These are phyloP conservation scores for Halesus radiatus DNA, from an alignment of 1,140 invertebrate genomes.

Conservation along the genomic window DNA sequence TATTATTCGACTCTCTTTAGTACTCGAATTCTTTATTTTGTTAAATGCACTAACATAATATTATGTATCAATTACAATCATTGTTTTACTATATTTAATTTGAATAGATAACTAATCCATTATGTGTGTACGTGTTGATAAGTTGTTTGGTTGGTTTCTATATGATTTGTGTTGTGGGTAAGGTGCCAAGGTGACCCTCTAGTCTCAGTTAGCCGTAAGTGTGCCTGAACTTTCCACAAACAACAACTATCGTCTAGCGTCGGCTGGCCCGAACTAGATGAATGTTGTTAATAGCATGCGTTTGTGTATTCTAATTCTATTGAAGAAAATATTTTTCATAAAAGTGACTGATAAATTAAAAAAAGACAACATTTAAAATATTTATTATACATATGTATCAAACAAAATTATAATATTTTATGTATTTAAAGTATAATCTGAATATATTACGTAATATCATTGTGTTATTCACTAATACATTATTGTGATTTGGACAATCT, in stretches of 20 bases:
- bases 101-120: too few relatives aligned
- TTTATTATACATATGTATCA: conserved; percentile 56
- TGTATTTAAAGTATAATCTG: conserved; percentile 47
- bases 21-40: too few relatives aligned
- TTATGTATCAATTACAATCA: too few relatives aligned
- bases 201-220: background rate
- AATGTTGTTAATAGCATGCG: conserved; percentile 51
- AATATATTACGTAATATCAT: conserved; percentile 44
- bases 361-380: conserved; percentile 55
- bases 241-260: conserved; percentile 16
- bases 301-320: conserved; percentile 56
- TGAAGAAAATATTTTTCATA: conserved; percentile 56
- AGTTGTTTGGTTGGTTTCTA: too few relatives aligned
- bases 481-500: conserved; percentile 57
- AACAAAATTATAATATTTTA: conserved; percentile 55
- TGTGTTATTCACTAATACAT: conserved; percentile 47
- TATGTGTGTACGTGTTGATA: too few relatives aligned
- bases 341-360: conserved; percentile 58
- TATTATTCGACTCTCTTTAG: too few relatives aligned
- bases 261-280: conserved; percentile 54
- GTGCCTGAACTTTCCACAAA: conserved; percentile 14
- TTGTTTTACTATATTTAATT: too few relatives aligned
- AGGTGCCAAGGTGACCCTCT: background rate
- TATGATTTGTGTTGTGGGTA: background rate
- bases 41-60: too few relatives aligned